Base-by-base conservation (phyloP, 2,113 vertebrate species). In the Siphamia tubifer region DNA sequence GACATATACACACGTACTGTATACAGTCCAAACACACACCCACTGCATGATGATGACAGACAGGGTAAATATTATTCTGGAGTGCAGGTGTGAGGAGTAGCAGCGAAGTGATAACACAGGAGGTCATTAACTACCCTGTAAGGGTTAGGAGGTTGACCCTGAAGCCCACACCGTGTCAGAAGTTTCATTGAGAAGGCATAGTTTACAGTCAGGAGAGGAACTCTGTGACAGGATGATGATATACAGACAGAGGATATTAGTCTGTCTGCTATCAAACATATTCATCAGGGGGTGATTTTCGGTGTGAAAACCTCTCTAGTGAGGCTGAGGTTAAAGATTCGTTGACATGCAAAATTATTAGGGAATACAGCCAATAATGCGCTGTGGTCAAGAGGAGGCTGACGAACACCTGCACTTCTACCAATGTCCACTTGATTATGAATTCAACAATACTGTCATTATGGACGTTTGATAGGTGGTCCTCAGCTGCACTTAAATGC, bases 11-110 rank as follows among this genome's bases (percentile, higher is more conserved):
- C 17, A 40, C 28, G 56, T 54, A n/a, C n/a, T n/a, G n/a, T n/a
- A 52, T 17, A 58, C 39, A 62, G n/a, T n/a, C 17, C 8, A 17
- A 9, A 28, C 35, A 15, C 71, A 30, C 43, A 53, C 48, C 10
- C 39, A 56, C 66, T 2, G 1, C n/a, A 36, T 20, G 20, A 68
- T 38, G 66, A 62, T 74, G 82, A 87, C 68, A 77, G 81, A 83
- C 76, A 54, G 66, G 62, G 55, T 83, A 84, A 87, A 90, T 87
- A 77, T 86, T 88, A 78, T 86, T 55, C 57, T 79, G 56, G 69
- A 79, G 69, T 51, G 84, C 73, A 87, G 79, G 83, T 87, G 88
- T 82, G 67, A 81, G 69, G 71, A 76, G 81, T 86, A 73, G 71
- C 76, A 2, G 52, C 48, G 11, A 17, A 73, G 79, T 27, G 88